Evolutionary conservation across 92 coral and sea anemone species (phyloP), one percentile per base, ranked within the genome.

Genomic region (Anthopleura xanthogrammica): DNA sequence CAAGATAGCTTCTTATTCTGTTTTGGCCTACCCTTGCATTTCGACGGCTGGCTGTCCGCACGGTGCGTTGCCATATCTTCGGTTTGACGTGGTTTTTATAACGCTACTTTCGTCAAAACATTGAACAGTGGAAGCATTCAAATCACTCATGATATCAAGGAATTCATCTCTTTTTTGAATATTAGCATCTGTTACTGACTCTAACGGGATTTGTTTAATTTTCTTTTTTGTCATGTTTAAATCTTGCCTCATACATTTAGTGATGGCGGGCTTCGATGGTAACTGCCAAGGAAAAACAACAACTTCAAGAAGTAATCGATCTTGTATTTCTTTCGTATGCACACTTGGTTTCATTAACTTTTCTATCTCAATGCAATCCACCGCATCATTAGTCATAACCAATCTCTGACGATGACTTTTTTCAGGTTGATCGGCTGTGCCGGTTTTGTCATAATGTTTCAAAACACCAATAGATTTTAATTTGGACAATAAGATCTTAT

Each of bases 51-150:
- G 70, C 19, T 19, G 29, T 19, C 70, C 70, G 11, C 70, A 62
- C 29, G 70, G 70, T 5, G 70, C 19, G 24, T 62, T 62, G 19
- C 70, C 68, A 60, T 60, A 62, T 62, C 70, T 10, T 62, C 70
- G 19, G 11, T 62, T 62, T 11, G 70, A 62, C 2, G 70, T 62
- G 3, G 70, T 62, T 62, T 62, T 62, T 62, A 62, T 62, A 11
- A 19, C 84, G 42, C 84, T 81, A 16, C 76, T 41, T 23, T 81
- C 84, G 77, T 81, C 77, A 43, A 81, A 81, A 71, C 74, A 81
- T 57, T 81, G 84, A 16, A 70, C 24, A 68, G 24, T 65, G 17
- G 41, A n/a, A 11, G 39, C 41, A 24, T 24, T 40, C 65, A 81
- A 19, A 50, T 81, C 58, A 48, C 48, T 20, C 7, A 68, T 66